A percentile compares a stretch with the other conserved stretches of the same genome.
Evolutionary conservation across 2,888 invertebrate genomes (phyloP).

Genomic region (Tridacna gigas): DNA sequence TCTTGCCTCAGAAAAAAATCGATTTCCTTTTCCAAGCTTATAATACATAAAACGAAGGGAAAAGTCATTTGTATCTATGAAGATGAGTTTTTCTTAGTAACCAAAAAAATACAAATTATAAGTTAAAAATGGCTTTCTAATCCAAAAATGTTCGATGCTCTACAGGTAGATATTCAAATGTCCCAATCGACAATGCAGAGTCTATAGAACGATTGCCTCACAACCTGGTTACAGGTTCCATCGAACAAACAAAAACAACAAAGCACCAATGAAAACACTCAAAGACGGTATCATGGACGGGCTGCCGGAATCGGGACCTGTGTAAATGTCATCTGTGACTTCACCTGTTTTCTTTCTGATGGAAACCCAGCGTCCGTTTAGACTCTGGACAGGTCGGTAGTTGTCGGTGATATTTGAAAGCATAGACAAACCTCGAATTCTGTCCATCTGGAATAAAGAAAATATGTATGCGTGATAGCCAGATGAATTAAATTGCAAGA

Average conservation of each 20-base stretch:
- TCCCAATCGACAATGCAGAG: neutral
- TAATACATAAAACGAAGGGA: too few species aligned
- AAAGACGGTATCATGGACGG: neutral
- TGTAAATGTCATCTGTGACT: neutral
- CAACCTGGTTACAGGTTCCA: neutral
- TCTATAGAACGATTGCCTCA: neutral
- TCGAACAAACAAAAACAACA: slow-evolving; percentile 4
- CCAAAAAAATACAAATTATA: too few species aligned
- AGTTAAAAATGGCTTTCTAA: too few species aligned
- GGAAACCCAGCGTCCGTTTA: slow-evolving; percentile 56
- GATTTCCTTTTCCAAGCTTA: too few species aligned
- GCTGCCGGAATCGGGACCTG: neutral
- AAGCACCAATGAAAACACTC: slow-evolving; percentile 9
- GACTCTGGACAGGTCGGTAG: slow-evolving; percentile 59
- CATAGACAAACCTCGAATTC: slow-evolving; percentile 36
- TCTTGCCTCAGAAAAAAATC: too few species aligned
- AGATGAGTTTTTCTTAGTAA: too few species aligned
- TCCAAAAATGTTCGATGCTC: too few species aligned
- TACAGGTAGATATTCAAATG: too few species aligned
- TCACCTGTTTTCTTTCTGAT: slow-evolving; percentile 38
- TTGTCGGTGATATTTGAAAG: slow-evolving; percentile 61
- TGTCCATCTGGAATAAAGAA: slow-evolving; percentile 44
- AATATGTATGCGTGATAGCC: neutral
- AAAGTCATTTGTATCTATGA: too few species aligned
- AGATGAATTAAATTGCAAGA: too few species aligned